Base-by-base conservation (phyloP, 2,888 invertebrate species). In the Troides helena region DNA sequence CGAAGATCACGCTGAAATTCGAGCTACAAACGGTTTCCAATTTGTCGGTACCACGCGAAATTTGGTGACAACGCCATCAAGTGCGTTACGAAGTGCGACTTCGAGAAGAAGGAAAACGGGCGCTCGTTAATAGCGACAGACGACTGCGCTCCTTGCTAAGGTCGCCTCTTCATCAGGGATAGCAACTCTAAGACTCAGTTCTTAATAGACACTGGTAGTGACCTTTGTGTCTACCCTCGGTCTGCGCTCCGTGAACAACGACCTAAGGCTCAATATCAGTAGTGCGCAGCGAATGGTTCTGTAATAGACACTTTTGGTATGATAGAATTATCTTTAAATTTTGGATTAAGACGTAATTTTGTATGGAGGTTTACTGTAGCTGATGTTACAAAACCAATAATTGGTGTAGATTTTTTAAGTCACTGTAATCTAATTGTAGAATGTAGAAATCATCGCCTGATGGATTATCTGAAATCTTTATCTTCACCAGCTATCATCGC, bases 311-410 rank as follows among this genome's bases (percentile, higher is more conserved):
- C 77, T 0, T 77, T 71, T 39, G 78, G 77, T 5, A 73, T 65
- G 21, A 10, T 68, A 0, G 56, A 76, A 1, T 62, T 75, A 0
- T 69, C 66, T 21, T 58, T 77, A 61, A 62, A 79, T 56, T n/a
- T 77, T 46, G 76, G 75, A 0, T 65, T 77, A 12, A 70, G 76
- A 6, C 70, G 79, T 2, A 59, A 69, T n/a, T 78, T 50, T 50
- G 5, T 14, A 18, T 50, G 50, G 18, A 2, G 17, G 17, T 50
- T 50, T 50, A 50, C 50, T 50, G 50, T 50, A 50, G 50, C 77
- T 0, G 74, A 78, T n/a, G 76, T 79, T 4, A 74, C 76, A 0
- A 77, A 74, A 58, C 62, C 78, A 0, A 78, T 78, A 3, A 77
- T 78, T 0, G 78, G 78, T 1, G 74, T 75, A 1, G 78, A 78